Evolutionary conservation across 2,888 invertebrate species (phyloP), one percentile per base, ranked within the genome.

Genomic region (Anthophora plumipes): DNA sequence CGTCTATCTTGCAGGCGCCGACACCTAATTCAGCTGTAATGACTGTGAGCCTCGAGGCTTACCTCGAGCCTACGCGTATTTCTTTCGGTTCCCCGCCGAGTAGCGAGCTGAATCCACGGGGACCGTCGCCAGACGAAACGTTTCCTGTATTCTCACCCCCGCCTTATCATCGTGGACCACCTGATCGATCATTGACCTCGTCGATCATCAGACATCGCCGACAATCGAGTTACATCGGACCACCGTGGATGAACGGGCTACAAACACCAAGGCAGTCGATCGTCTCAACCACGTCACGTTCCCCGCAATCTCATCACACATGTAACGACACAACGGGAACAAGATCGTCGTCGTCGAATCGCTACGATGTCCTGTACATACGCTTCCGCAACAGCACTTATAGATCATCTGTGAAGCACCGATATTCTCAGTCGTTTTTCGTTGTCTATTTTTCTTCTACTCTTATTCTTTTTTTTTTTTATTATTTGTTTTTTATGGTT

Each of bases 111-210:
- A 94, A 95, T 86, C 95, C 95, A 25, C 95, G 96, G 39, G 95
- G 95, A 37, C 95, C 95, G 17, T 96, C 96, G 72, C 96, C 96
- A n/a, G 96, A 96, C 88, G 97, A 97, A 85, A 97, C 97, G 82
- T 97, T 96, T 91, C 97, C 97, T 5, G 97, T 97, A 59, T 97
- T 97, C 94, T 97, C 97, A 5, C 97, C 97, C 31, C 96, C 97
- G 43, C 96, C 97, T 0, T 96, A 95, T 88, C 95, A 95, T 87
- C 93, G 84, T 78, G 74, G 85, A 39, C 82, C 87, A 20, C 80
- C 89, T 46, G 84, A 91, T 87, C 88, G 88, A 67, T 86, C 90
- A 57, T 20, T 72, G 89, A 89, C 41, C 86, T 92, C 74, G 87
- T 92, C 75, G 90, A 93, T 87, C 87, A 93, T 87, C 87, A 91